Percentiles rank a stretch among this genome's conserved stretches.
Evolutionary conservation across 1,140 invertebrate genomes (phyloP).

Genomic region (Sweltsa coloradensis): DNA sequence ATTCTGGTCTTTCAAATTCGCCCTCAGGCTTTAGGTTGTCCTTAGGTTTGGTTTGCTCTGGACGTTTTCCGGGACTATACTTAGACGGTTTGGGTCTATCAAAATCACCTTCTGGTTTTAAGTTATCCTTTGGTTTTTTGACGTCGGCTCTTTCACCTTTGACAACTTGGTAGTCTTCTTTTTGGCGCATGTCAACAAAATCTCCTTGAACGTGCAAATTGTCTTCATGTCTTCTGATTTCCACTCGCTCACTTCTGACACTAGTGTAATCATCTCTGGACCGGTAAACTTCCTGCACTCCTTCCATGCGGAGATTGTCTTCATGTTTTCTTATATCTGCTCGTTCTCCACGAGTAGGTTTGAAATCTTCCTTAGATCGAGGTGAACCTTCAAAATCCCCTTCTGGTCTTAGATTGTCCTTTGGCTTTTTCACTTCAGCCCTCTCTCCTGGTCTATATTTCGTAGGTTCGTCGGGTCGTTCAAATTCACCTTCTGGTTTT

Average conservation of each 20-base stretch:
- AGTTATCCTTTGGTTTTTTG: too few species aligned
- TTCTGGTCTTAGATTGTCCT: constrained; percentile 47
- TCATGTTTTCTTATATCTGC: constrained; percentile 35
- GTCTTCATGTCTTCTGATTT: constrained; percentile 26
- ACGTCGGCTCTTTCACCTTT: constrained; percentile 14
- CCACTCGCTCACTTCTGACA: constrained; percentile 14
- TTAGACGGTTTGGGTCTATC: too few species aligned
- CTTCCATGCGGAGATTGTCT: constrained; percentile 43
- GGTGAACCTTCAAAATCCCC: constrained; percentile 47
- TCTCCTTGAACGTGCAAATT: constrained; percentile 26
- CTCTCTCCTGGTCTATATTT: too few species aligned
- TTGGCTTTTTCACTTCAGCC: too few species aligned
- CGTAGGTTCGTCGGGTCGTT: too few species aligned
- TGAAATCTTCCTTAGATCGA: too few species aligned
- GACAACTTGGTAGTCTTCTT: constrained; percentile 31
- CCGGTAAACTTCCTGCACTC: constrained; percentile 24
- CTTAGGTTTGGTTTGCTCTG: constrained; percentile 34
- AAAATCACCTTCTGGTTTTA: too few species aligned
- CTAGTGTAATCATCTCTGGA: constrained; percentile 26
- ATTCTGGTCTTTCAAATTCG: constrained; percentile 23
- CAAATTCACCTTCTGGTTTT: too few species aligned
- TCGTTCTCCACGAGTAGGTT: constrained; percentile 44
- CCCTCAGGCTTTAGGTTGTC: constrained; percentile 46
- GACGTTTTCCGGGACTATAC: constrained; percentile 45
- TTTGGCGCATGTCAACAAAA: constrained; percentile 20